A percentile compares a stretch with the other conserved stretches of the same genome.
Evolutionary conservation across 2,113 vertebrate genomes (phyloP).

Genomic region (Lepus americanus): DNA sequence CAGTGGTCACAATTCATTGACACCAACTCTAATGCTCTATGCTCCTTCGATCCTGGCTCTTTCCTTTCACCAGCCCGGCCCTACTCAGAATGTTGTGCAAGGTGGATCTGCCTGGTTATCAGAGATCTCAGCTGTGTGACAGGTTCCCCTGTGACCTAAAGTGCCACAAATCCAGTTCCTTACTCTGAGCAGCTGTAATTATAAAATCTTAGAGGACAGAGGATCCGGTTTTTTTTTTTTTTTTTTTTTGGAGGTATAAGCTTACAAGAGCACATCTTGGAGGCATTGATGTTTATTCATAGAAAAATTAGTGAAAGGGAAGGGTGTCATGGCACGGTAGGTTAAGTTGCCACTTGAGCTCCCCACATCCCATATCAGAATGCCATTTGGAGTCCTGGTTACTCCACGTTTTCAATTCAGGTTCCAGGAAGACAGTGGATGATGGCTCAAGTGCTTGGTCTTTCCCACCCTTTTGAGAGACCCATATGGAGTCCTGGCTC

Average conservation of each 20-base stretch:
- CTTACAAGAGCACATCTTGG: background rate
- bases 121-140: background rate
- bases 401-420: no score
- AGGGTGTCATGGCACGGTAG: no score
- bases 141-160: background rate
- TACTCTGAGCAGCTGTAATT: background rate
- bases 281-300: background rate
- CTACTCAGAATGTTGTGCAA: rapidly evolving
- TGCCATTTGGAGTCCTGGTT: no score
- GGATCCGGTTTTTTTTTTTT: background rate
- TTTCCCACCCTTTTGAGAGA: no score
- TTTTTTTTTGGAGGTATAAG: background rate
- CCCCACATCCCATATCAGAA: no score
- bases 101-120: background rate
- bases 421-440: no score
- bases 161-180: background rate
- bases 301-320: background rate
- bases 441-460: no score
- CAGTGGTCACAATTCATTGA: background rate
- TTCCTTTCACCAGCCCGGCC: background rate
- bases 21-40: rapidly evolving
- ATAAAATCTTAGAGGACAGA: background rate
- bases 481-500: no score
- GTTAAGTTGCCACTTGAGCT: no score
- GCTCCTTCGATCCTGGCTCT: background rate